These are phyloP conservation scores for Scartelaos histophorus DNA, from an alignment of 2,113 vertebrate species.

Conservation along the genomic window DNA sequence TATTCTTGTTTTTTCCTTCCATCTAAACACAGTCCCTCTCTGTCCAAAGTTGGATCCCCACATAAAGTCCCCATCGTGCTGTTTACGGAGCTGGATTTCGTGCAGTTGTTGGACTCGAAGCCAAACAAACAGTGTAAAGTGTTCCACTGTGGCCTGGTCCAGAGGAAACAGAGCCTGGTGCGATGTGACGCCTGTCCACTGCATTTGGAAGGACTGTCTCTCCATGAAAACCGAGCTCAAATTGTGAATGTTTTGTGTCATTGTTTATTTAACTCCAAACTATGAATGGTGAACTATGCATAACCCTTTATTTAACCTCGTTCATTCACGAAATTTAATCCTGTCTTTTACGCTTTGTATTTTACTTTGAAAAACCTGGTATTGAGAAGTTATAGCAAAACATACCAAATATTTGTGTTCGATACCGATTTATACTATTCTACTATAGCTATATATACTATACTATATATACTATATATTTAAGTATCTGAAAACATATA, in stretches of 20 bases:
- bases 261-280: not conserved
- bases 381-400: too few relatives aligned
- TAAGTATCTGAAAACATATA: too few relatives aligned
- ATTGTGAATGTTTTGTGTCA: not conserved
- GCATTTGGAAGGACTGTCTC: not conserved
- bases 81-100: conserved; percentile 2
- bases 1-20: not conserved
- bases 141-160: not conserved
- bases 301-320: too few relatives aligned
- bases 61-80: not conserved
- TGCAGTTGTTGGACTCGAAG: not conserved
- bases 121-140: conserved; percentile 11
- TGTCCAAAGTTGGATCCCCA: not conserved
- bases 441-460: too few relatives aligned
- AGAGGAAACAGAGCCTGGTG: conserved; percentile 15
- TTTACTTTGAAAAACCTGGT: too few relatives aligned
- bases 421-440: too few relatives aligned
- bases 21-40: not conserved
- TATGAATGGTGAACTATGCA: not conserved
- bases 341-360: not conserved
- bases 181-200: conserved; percentile 9
- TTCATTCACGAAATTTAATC: not conserved
- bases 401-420: too few relatives aligned
- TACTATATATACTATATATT: too few relatives aligned
- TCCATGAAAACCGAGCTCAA: not conserved